Evolutionary conservation across 2,888 invertebrate genomes (phyloP), one percentile per base, ranked within the genome.

Genomic region (Barypeithes pellucidus): DNA sequence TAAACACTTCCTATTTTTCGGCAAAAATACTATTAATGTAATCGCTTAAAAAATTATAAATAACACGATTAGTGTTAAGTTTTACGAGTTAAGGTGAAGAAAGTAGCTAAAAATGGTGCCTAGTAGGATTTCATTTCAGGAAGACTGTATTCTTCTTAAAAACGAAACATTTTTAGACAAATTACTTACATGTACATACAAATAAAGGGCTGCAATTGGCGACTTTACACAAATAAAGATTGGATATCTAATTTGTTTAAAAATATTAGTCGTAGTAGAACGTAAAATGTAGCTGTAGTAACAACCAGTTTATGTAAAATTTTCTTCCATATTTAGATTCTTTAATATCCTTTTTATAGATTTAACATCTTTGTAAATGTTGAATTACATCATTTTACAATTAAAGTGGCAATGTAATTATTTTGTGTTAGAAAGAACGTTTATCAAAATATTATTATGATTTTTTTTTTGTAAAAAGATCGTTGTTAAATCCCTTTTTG

Each of bases 41-140:
- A 24, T n/a, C 14, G 14, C 54, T 57, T 33, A 54, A 33, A 54
- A 33, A 54, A 50, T 24, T 43, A 16, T n/a, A 2, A 43, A 43
- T 43, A 50, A 50, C 12, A 24, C 3, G 36, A 16, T 16, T 16
- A 9, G 11, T 57, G 54, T 57, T 57, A 33, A n/a, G 16, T 57
- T 36, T 47, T 7, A 8, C 2, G 24, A 29, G 8, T 20, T 47
- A n/a, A 24, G 33, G 5, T 65, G 65, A 47, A 62, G 36, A 63
- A n/a, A 63, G 61, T 73, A 73, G 73, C 73, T 45, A 73, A 73
- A 73, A 69, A 73, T 73, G 73, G 73, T 73, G 73, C 73, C 73
- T 73, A 69, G 57, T 68, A 68, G 73, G 36, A 63, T 60, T 41
- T 52, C 61, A 47, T 50, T 41, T 63, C 22, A 33, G 47, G 65